Percentiles rank a stretch among this genome's conserved stretches.
phyloP scores from a whole-genome alignment of 2,888 invertebrate genomes.

The Caenorhabditis afra region DNA sequence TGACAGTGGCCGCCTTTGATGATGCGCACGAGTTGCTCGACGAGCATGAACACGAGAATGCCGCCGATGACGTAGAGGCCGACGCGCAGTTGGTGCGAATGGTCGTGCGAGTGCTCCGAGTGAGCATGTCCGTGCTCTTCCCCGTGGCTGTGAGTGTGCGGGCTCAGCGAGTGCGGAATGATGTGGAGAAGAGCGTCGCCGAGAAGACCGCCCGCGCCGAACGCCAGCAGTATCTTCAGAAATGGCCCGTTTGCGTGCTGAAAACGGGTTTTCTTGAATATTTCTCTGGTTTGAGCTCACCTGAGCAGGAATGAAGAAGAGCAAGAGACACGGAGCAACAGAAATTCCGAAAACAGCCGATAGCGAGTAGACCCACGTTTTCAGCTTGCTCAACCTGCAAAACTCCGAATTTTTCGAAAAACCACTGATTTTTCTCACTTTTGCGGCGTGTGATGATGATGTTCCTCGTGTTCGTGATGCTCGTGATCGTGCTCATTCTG shows the following conservation, averaged over 20 bases:
- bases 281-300: slow-evolving; percentile 39
- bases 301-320: slow-evolving; percentile 93
- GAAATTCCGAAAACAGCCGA: slow-evolving; percentile 92
- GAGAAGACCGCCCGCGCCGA: slow-evolving; percentile 90
- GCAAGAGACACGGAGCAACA: slow-evolving; percentile 92
- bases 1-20: slow-evolving; percentile 89
- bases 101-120: slow-evolving; percentile 51
- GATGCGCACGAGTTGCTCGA: slow-evolving; percentile 92
- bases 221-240: slow-evolving; percentile 89
- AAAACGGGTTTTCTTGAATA: slow-evolving; percentile 81
- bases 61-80: slow-evolving; percentile 61
- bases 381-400: slow-evolving; percentile 15
- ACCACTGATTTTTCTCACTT: neutral
- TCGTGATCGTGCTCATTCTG: slow-evolving; percentile 80
- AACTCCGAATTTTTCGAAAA: neutral
- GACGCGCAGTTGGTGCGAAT: slow-evolving; percentile 36
- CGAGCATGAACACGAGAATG: slow-evolving; percentile 72
- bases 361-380: slow-evolving; percentile 74
- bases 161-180: slow-evolving; percentile 90
- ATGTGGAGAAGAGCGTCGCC: slow-evolving; percentile 98
- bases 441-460: slow-evolving; percentile 13
- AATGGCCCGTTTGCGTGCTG: slow-evolving; percentile 87
- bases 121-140: slow-evolving; percentile 26
- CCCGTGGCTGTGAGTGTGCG: slow-evolving; percentile 22
- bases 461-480: slow-evolving; percentile 81